Base-by-base conservation (phyloP, 2,113 vertebrate genomes). In the Lipophrys pholis region DNA sequence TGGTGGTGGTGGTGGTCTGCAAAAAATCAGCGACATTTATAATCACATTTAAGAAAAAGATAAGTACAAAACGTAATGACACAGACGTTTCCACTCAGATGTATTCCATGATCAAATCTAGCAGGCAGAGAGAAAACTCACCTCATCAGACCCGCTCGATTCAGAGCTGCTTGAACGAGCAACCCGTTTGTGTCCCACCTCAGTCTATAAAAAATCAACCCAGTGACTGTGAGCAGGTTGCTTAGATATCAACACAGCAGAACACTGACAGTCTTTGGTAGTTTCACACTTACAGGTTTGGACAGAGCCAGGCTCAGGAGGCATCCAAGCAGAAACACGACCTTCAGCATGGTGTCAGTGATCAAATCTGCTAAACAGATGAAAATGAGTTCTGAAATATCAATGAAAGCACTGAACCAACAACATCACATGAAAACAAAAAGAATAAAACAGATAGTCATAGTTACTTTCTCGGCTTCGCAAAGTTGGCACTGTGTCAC, bases 301-400 rank as follows among this genome's bases (percentile, higher is more conserved):
- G 81, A 74, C 68, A 86, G 6, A 21, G 53, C n/a, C 11, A 89
- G 38, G 21, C 79, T 73, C 53, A 82, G 61, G 42, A 90, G 64
- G 51, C 81, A 78, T 60, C 72, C 35, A 36, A 89, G 39, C 7
- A 81, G 15, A 52, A 83, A 5, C 2, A 17, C 12, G 6, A 69
- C 56, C 82, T 84, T 90, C 73, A 90, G 85, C 64, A 72, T 88
- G 63, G 21, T 73, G 46, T 49, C 54, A 56, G 51, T 16, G 40
- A 17, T 50, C 7, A 17, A 1, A 61, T 30, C 72, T 77, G 53
- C 15, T 30, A 30, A 30, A 30, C 21, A 4, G 4, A 30, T 30
- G 4, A 30, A 30, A 30, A 4, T 58, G 48, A 4, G 16, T 69
- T 40, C 4, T 50, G 48, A 62, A 30, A 30, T 30, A 30, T 30